phyloP scores from a whole-genome alignment of 2,797 vertebrate species.

The Mormyrops boulengeri region DNA sequence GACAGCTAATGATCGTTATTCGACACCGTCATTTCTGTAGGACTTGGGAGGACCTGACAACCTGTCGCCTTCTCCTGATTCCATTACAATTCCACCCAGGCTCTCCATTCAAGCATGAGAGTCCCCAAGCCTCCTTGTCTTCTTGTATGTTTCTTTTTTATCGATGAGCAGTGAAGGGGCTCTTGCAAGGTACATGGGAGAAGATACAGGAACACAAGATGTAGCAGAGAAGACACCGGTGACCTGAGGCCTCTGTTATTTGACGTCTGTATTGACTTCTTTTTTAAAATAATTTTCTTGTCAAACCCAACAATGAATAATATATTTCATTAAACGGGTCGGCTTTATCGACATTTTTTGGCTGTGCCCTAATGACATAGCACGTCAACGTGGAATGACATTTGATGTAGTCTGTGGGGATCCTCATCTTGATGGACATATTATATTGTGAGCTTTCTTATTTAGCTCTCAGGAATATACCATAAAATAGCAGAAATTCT shows the following conservation, averaged over 20 bases:
- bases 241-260: background rate
- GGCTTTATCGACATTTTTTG: background rate
- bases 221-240: background rate
- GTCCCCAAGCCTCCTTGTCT: background rate
- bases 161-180: background rate
- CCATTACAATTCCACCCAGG: background rate
- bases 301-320: background rate
- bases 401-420: background rate
- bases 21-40: background rate
- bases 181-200: background rate
- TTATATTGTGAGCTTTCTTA: background rate
- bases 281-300: background rate
- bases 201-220: background rate
- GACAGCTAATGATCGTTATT: conserved; percentile 2
- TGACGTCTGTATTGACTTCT: background rate
- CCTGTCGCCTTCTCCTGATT: background rate
- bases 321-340: background rate
- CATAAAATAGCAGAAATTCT: background rate
- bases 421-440: background rate
- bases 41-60: background rate
- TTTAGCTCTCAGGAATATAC: background rate
- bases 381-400: background rate
- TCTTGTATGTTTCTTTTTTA: background rate
- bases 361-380: background rate
- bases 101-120: conserved; percentile 3